Percentiles rank a stretch among this genome's conserved stretches.
Conservation (phyloP, 1,140 invertebrate genomes). For the Aphelinus atriplicis region DNA sequence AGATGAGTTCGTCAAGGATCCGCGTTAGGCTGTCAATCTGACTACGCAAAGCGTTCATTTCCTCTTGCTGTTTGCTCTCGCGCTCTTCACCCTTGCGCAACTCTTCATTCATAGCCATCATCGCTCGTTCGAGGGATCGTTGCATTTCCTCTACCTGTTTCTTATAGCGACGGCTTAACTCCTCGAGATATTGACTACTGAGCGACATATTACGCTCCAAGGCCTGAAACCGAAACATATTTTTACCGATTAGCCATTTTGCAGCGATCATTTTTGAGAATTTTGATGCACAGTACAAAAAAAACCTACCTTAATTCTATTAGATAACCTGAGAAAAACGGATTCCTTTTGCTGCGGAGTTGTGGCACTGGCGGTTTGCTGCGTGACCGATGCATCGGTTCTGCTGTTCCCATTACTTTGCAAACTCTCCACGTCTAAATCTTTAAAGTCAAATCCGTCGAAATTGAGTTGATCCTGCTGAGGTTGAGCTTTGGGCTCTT, state of each 20-base stretch:
- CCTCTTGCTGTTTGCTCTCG: slow-evolving; percentile 74
- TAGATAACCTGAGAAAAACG: slow-evolving; percentile 92
- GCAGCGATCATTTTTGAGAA: neutral
- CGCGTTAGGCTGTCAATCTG: slow-evolving; percentile 71
- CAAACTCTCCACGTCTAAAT: slow-evolving; percentile 58
- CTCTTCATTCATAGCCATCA: slow-evolving; percentile 79
- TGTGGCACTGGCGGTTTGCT: slow-evolving; percentile 51
- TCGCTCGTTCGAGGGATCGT: slow-evolving; percentile 82
- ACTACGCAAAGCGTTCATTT: slow-evolving; percentile 69
- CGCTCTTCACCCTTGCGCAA: slow-evolving; percentile 75
- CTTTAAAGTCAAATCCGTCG: slow-evolving; percentile 66
- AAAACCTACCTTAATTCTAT: slow-evolving; percentile 86
- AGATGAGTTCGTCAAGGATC: slow-evolving; percentile 69
- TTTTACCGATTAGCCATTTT: too few species aligned
- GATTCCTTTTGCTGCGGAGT: slow-evolving; percentile 84
- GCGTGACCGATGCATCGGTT: slow-evolving; percentile 46
- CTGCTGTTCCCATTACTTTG: slow-evolving; percentile 44
- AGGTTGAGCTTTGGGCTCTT: slow-evolving; percentile 49
- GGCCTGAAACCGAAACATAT: slow-evolving; percentile 69
- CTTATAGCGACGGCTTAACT: slow-evolving; percentile 92
- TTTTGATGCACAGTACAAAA: neutral
- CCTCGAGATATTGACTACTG: slow-evolving; percentile 94
- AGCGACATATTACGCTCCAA: slow-evolving; percentile 96
- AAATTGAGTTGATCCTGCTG: slow-evolving; percentile 58
- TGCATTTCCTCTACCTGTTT: slow-evolving; percentile 97